Conservation (phyloP, 2,797 vertebrate species). For the Lepilemur ruficaudatus region DNA sequence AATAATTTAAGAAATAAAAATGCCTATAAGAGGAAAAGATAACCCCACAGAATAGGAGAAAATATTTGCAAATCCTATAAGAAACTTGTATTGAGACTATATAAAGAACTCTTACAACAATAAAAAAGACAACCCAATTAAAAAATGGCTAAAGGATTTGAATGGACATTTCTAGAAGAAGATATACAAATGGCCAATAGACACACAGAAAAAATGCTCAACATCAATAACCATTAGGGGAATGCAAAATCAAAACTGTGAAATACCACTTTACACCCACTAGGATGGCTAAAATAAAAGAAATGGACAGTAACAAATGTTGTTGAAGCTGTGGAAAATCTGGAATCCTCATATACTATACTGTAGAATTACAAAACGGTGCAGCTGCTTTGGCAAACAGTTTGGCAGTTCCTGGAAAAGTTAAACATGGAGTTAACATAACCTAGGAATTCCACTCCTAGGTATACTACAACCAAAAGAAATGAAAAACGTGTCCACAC, state of each 20-base stretch:
- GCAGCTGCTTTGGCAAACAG: neutral
- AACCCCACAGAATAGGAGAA: neutral
- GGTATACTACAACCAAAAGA: neutral
- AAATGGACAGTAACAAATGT: neutral
- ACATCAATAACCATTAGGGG: neutral
- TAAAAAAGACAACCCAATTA: neutral
- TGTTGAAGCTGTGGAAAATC: neutral
- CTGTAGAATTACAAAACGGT: neutral
- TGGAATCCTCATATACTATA: neutral
- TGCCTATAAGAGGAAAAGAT: neutral
- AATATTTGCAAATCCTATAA: conserved; percentile 12
- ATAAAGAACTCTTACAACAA: neutral
- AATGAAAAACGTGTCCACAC: neutral
- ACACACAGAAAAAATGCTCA: neutral
- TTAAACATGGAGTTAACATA: neutral
- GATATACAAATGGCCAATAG: neutral
- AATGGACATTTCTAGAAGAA: conserved; percentile 17
- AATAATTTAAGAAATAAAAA: conserved; percentile 42
- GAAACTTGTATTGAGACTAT: conserved; percentile 1
- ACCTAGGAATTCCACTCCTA: neutral
- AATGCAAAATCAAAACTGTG: neutral
- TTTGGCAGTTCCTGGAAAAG: neutral
- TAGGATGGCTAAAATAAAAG: neutral
- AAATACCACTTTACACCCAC: neutral
- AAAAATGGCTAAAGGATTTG: neutral